These are phyloP conservation scores for Drosophila leonis DNA, from an alignment of 2,888 invertebrate species.

Conservation along the genomic window DNA sequence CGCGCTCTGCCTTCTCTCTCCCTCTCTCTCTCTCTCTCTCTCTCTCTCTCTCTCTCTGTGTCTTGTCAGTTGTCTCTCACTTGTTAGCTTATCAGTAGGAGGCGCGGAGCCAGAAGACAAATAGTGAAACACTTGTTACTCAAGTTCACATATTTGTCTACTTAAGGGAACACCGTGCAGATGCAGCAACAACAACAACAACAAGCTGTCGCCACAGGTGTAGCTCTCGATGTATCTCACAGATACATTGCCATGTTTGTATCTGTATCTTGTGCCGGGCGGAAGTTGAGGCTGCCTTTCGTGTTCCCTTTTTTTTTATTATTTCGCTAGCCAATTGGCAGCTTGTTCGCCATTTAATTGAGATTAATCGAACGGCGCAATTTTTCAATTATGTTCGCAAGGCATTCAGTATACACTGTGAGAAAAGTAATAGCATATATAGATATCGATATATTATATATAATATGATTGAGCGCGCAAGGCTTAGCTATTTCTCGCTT, in stretches of 20 bases:
- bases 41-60: neutral
- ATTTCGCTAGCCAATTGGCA: slow-evolving; percentile 52
- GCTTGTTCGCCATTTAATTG: slow-evolving; percentile 65
- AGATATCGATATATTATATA: neutral
- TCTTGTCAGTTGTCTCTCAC: too few species aligned
- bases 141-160: slow-evolving; percentile 68
- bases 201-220: slow-evolving; percentile 59
- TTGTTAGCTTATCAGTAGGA: slow-evolving; percentile 37
- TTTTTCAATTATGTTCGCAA: slow-evolving; percentile 41
- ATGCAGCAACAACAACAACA: slow-evolving; percentile 1
- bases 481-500: neutral
- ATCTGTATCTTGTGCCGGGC: slow-evolving; percentile 12
- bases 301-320: slow-evolving; percentile 17
- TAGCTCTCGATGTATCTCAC: slow-evolving; percentile 9
- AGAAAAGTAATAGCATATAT: slow-evolving; percentile 2
- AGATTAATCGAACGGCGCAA: slow-evolving; percentile 63
- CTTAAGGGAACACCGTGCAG: slow-evolving; percentile 34
- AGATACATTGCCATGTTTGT: neutral
- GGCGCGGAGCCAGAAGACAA: slow-evolving; percentile 46
- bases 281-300: slow-evolving; percentile 36
- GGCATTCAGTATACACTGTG: slow-evolving; percentile 11
- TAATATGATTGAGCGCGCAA: neutral
- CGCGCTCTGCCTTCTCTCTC: neutral
- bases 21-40: neutral
- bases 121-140: slow-evolving; percentile 68